Evolutionary conservation across 53 echinoderm and acorn worm genomes (phyloP), one percentile per base, ranked within the genome.

Genomic region (Paelopatides confundens): DNA sequence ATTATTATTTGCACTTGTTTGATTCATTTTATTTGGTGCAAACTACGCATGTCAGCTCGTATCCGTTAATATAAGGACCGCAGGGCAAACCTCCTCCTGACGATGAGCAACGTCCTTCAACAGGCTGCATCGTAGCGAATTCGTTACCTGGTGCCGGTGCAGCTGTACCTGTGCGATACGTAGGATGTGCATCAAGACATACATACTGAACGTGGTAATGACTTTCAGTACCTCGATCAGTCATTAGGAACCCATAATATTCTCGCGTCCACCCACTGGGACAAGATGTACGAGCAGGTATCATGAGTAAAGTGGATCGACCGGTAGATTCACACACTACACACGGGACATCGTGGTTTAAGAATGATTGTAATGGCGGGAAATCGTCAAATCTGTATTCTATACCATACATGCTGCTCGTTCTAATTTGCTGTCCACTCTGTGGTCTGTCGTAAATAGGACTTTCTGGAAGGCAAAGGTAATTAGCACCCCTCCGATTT

Each of bases 171-270:
- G 21, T 4, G 23, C 58, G 58, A 54, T 18, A 21, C 21, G 58
- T n/a, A 54, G 58, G 58, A 54, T n/a, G 21, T 5, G 17, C 23
- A 54, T 54, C 58, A 18, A 54, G 21, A 4, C 58, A 54, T 4
- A 54, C 58, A n/a, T 54, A 54, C 23, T 54, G 58, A n/a, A n/a
- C n/a, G n/a, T n/a, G n/a, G n/a, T n/a, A n/a, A n/a, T n/a, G n/a
- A n/a, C n/a, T n/a, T n/a, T n/a, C n/a, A n/a, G n/a, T n/a, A n/a
- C n/a, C n/a, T n/a, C n/a, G n/a, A 8, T 67, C 32, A 15, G 32
- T 31, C 84, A 83, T 83, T 17, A 83, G 84, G 65, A 52, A 83
- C 27, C 84, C n/a, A n/a, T n/a, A n/a, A n/a, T n/a, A n/a, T n/a
- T n/a, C n/a, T n/a, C 63, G 5, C 3, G 65, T 62, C 84, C 84